Conservation (phyloP, 2,113 vertebrate genomes). For the Oreochromis spilurus region DNA sequence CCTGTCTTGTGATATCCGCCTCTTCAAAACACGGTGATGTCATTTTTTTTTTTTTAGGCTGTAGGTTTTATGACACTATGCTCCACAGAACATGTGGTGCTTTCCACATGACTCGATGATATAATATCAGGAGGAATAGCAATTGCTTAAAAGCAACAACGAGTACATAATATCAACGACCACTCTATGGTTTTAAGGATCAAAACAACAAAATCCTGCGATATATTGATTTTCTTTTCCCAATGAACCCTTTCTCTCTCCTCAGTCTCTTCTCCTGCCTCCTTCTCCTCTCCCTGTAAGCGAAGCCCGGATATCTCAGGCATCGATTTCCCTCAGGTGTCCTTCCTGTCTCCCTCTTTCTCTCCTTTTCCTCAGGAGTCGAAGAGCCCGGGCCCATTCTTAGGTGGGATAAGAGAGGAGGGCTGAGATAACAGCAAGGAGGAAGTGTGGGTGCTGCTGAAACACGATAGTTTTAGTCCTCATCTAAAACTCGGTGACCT, state of each 20-base stretch:
- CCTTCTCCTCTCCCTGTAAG: constrained; percentile 49
- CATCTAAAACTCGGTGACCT: constrained; percentile 73
- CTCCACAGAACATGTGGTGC: neutral
- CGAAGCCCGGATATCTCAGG: constrained; percentile 74
- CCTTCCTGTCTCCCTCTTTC: constrained; percentile 77
- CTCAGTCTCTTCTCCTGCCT: neutral
- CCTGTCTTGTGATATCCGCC: constrained; percentile 68
- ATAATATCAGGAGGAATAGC: neutral
- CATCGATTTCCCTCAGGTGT: constrained; percentile 78
- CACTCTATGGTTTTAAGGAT: constrained; percentile 42
- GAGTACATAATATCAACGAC: neutral
- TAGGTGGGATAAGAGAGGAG: constrained; percentile 58
- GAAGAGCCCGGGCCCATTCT: constrained; percentile 57
- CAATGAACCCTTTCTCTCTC: constrained; percentile 50
- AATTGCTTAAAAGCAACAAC: neutral
- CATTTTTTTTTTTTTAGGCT: constrained; percentile 12
- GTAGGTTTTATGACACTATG: constrained; percentile 21
- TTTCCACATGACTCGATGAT: constrained; percentile 32
- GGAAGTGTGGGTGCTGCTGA: constrained; percentile 71
- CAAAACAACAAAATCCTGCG: constrained; percentile 50
- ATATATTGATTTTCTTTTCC: constrained; percentile 66
- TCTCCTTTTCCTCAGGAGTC: constrained; percentile 68
- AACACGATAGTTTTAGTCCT: constrained; percentile 67
- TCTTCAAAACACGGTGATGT: constrained; percentile 47
- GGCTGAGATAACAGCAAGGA: constrained; percentile 71